phyloP scores from a whole-genome alignment of 2,113 vertebrate species.

The Campylomormyrus tamandua region DNA sequence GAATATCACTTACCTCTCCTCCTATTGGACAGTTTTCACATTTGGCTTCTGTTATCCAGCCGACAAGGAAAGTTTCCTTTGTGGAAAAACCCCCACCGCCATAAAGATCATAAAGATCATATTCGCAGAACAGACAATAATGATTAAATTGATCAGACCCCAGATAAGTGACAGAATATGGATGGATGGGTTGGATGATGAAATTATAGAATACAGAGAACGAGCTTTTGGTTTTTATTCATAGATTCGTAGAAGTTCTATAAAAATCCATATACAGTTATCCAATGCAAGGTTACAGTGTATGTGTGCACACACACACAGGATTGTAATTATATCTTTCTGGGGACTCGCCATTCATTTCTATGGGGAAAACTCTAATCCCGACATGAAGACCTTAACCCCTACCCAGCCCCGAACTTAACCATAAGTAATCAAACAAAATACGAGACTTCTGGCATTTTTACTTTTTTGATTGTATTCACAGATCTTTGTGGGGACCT shows the following conservation, averaged over 20 bases:
- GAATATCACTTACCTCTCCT: too few species aligned
- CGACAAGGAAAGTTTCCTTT: not conserved
- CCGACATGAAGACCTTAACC: too few species aligned
- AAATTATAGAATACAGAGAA: not conserved
- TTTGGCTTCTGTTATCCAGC: not conserved
- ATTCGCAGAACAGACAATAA: not conserved
- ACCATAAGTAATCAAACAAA: too few species aligned
- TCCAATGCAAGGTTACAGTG: not conserved
- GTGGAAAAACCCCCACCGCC: not conserved
- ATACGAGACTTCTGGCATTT: too few species aligned
- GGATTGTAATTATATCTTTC: too few species aligned
- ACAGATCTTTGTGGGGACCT: too few species aligned
- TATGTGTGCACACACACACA: not conserved
- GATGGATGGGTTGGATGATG: not conserved
- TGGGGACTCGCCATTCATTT: too few species aligned
- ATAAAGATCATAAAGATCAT: not conserved
- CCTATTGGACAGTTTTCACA: too few species aligned
- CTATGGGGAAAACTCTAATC: too few species aligned
- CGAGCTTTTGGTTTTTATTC: not conserved
- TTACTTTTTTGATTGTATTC: too few species aligned
- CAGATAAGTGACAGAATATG: not conserved
- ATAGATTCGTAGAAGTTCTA: not conserved
- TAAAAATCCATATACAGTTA: not conserved
- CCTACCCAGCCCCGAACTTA: too few species aligned
- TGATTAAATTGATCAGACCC: not conserved